Conservation (phyloP, 2,888 invertebrate species). For the Hirtodrosophila duncani region DNA sequence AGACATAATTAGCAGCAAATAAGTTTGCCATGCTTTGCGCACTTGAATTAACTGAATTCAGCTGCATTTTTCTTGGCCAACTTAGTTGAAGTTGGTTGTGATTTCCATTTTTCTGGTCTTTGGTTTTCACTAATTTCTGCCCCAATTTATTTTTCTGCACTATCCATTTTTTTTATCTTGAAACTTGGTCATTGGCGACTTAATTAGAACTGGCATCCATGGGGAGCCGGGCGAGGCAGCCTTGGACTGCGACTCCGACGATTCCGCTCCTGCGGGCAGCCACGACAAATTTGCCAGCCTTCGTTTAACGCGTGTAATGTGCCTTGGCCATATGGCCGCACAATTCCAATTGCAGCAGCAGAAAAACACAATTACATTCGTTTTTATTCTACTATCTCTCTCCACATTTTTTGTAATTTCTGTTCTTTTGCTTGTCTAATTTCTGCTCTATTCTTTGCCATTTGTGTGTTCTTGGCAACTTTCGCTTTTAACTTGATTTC, state of each 20-base stretch:
- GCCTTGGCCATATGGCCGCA: constrained; percentile 53
- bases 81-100: constrained; percentile 4
- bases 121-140: constrained; percentile 17
- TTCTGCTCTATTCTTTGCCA: constrained; percentile 37
- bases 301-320: constrained; percentile 35
- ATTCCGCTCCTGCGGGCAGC: too few species aligned
- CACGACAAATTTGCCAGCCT: constrained; percentile 15
- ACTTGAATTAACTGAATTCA: constrained; percentile 52
- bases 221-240: constrained; percentile 6
- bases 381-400: constrained; percentile 4
- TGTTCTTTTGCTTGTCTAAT: constrained; percentile 39
- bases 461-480: constrained; percentile 24
- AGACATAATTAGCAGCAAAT: constrained; percentile 48
- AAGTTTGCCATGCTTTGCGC: constrained; percentile 40
- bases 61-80: constrained; percentile 4
- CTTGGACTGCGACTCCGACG: constrained; percentile 10
- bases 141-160: constrained; percentile 11
- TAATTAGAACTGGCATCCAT: constrained; percentile 53
- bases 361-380: constrained; percentile 51
- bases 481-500: constrained; percentile 54
- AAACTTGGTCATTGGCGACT: constrained; percentile 50
- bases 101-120: constrained; percentile 3
- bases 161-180: constrained; percentile 19
- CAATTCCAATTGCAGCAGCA: constrained; percentile 21
- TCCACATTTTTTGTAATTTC: constrained; percentile 10